phyloP scores from a whole-genome alignment of 2,888 invertebrate species.

The Cremastobaeus sp. region DNA sequence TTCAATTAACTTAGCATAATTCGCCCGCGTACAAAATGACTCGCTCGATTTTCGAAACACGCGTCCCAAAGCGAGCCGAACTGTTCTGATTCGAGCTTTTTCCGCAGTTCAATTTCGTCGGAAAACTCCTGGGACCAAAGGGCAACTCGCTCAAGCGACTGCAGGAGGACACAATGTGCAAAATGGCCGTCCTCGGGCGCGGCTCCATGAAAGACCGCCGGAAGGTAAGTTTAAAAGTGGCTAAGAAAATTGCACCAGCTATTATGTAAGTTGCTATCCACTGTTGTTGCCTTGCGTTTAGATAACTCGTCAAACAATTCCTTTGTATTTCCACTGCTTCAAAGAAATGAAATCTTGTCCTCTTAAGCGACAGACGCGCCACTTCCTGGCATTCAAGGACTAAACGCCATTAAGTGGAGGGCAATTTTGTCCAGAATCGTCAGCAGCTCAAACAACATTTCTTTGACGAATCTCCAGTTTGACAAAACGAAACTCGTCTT shows the following conservation, averaged over 20 bases:
- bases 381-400: conserved; percentile 6
- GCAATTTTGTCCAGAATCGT: too few relatives aligned
- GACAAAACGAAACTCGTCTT: too few relatives aligned
- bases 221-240: conserved; percentile 81
- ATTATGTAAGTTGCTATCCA: conserved; percentile 43
- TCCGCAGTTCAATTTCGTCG: conserved; percentile 95
- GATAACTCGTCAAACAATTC: conserved; percentile 59
- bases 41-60: too few relatives aligned
- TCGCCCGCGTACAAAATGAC: too few relatives aligned
- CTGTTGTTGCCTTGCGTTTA: conserved; percentile 37
- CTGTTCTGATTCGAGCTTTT: conserved; percentile 49
- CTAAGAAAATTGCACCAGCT: conserved; percentile 53
- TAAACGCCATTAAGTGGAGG: conserved; percentile 9
- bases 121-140: conserved; percentile 94
- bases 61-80: too few relatives aligned
- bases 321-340: conserved; percentile 24
- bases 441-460: too few relatives aligned
- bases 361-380: conserved; percentile 8
- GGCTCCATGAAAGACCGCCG: conserved; percentile 96
- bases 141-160: conserved; percentile 94
- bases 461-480: too few relatives aligned
- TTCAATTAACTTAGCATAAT: too few relatives aligned
- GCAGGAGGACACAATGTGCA: conserved; percentile 96
- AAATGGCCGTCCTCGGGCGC: conserved; percentile 95
- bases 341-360: conserved; percentile 18